Evolutionary conservation across 2,113 vertebrate species (phyloP), one percentile per base, ranked within the genome.

Genomic region (Anhinga rufa): DNA sequence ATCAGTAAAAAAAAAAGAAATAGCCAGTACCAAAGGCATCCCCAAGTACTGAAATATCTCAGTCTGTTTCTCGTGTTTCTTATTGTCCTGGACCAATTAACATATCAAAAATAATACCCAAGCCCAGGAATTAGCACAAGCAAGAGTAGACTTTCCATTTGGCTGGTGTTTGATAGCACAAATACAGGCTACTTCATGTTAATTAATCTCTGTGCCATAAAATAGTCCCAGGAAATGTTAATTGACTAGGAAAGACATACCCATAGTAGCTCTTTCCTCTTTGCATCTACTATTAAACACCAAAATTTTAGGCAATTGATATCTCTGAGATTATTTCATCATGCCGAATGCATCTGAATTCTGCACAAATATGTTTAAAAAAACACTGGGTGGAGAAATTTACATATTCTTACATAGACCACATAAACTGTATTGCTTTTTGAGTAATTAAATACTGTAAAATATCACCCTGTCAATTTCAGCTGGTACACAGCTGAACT

Each of bases 321-420:
- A 64, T 8, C 7, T 70, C 26, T 49, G 24, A 62, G 42, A n/a
- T 44, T 58, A 18, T 54, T 36, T 31, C 6, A 55, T 79, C 32
- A 25, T 64, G 17, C 5, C 22, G 82, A 75, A 66, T 36, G 3
- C 10, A 36, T 48, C 71, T 82, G 21, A 86, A 86, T 49, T 40
- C 12, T 19, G 9, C 6, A 46, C 3, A 38, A 38, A 21, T 31
- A 28, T n/a, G 7, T 31, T 82, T n/a, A 14, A 31, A 24, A 85
- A 75, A 44, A 18, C 5, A 25, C 2, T 28, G 18, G 2, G 7
- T 79, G 31, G 14, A 1, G 2, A 49, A 69, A 90, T 12, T 5
- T 46, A 40, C 0, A 0, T 65, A 19, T 80, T 87, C 25, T 26
- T 38, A 12, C 7, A 17, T 12, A 25, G 3, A 71, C 4, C 9